Evolutionary conservation across 2,888 invertebrate species (phyloP).

Genomic region (Trissoscelio sp.): DNA sequence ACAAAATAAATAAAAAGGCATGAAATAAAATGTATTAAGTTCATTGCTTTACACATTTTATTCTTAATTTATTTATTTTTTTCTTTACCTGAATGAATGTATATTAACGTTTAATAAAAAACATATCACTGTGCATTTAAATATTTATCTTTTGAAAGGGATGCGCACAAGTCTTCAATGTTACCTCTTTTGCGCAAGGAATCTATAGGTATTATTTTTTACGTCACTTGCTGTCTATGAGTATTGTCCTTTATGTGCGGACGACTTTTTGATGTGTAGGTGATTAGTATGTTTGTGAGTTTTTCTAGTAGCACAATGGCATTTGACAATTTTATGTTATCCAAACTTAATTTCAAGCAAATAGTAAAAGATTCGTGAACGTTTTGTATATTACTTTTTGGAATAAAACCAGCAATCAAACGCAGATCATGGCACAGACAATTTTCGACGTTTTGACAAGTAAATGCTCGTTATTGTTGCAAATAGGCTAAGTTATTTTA

Average conservation of each 20-base stretch:
- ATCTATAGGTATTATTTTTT: not conserved
- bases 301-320: conserved; percentile 68
- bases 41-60: too few species aligned
- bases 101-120: too few species aligned
- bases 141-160: too few species aligned
- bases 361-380: conserved; percentile 60
- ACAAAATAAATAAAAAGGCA: too few species aligned
- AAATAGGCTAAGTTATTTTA: conserved; percentile 51
- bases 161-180: too few species aligned
- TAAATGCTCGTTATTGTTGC: conserved; percentile 71
- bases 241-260: conserved; percentile 9
- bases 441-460: conserved; percentile 81
- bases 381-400: conserved; percentile 14
- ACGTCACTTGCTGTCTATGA: conserved; percentile 17
- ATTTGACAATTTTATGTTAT: conserved; percentile 72
- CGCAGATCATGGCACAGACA: conserved; percentile 79
- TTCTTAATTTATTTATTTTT: too few species aligned
- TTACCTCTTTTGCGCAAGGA: too few species aligned
- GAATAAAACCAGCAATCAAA: not conserved
- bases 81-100: too few species aligned
- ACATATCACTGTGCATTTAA: too few species aligned
- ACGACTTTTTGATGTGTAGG: not conserved
- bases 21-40: too few species aligned
- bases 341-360: conserved; percentile 65
- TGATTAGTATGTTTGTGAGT: conserved; percentile 32